phyloP scores from a whole-genome alignment of 2,113 vertebrate species.

The Cathartes aura region DNA sequence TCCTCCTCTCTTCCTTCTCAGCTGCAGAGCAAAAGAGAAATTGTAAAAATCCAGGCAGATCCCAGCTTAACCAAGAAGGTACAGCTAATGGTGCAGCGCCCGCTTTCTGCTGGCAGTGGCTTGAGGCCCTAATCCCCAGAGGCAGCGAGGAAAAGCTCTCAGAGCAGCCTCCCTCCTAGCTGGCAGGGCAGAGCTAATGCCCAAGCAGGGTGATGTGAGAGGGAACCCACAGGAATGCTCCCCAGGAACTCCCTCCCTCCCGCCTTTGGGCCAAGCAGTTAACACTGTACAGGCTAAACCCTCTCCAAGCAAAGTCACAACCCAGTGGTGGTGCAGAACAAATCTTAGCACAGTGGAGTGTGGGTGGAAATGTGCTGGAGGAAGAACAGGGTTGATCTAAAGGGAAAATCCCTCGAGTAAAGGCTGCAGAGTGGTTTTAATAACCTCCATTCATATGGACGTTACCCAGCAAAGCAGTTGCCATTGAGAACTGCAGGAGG shows the following conservation, averaged over 20 bases:
- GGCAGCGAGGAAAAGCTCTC: background rate
- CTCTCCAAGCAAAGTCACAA: background rate
- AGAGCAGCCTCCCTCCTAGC: background rate
- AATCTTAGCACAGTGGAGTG: background rate
- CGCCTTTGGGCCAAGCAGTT: background rate
- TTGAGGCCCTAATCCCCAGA: background rate
- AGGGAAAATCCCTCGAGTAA: background rate
- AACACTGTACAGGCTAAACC: background rate
- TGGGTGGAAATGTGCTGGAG: background rate
- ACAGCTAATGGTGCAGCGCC: background rate
- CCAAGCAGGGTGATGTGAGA: background rate
- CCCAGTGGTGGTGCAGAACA: background rate
- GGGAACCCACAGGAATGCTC: slow-evolving; percentile 29
- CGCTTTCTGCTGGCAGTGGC: background rate
- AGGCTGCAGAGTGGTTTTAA: background rate
- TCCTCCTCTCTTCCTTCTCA: background rate
- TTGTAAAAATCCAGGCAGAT: background rate
- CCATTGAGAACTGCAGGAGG: background rate
- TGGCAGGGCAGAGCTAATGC: background rate
- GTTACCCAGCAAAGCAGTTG: background rate
- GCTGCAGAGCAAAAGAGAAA: background rate
- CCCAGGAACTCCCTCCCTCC: background rate
- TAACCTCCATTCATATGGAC: background rate
- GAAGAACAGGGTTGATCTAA: background rate
- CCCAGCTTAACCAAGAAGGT: background rate